Percentiles rank a stretch among this genome's conserved stretches.
Evolutionary conservation across 2,888 invertebrate genomes (phyloP).

Genomic region (Zhuqinia jingwanae): DNA sequence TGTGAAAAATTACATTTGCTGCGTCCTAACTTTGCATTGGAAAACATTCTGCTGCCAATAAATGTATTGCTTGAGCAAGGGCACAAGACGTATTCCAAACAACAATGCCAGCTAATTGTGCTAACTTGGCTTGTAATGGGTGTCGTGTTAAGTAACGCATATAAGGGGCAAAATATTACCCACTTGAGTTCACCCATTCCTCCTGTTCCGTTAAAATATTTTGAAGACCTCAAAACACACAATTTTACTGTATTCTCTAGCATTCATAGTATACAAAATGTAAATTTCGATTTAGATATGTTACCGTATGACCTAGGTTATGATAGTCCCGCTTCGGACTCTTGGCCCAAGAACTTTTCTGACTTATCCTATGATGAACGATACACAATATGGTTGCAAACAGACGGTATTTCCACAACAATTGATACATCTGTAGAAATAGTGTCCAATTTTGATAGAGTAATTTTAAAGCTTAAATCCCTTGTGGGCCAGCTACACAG

Average conservation of each 20-base stretch:
- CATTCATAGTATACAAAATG: not conserved
- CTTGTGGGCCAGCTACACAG: not conserved
- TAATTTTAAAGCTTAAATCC: too few relatives aligned
- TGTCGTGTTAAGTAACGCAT: constrained; percentile 26
- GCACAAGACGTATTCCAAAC: not conserved
- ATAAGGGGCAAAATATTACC: constrained; percentile 51
- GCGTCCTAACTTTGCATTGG: too few relatives aligned
- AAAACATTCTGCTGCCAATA: not conserved
- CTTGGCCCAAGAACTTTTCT: too few relatives aligned
- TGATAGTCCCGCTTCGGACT: too few relatives aligned
- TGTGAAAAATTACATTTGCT: not conserved
- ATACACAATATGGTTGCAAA: not conserved
- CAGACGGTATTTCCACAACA: not conserved
- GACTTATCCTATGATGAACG: too few relatives aligned
- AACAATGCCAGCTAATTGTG: not conserved
- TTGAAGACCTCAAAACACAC: not conserved
- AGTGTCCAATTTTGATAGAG: too few relatives aligned
- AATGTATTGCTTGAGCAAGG: constrained; percentile 34
- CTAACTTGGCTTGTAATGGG: constrained; percentile 5
- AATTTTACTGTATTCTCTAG: too few relatives aligned
- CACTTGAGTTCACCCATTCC: constrained; percentile 27
- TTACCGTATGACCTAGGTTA: too few relatives aligned
- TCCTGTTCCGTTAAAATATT: not conserved
- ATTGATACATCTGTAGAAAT: too few relatives aligned
- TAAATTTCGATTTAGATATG: not conserved